Percentiles rank a stretch among this genome's conserved stretches.
Conservation (phyloP, 1,140 invertebrate genomes). For the Gyrodactylus bullatarudis region DNA sequence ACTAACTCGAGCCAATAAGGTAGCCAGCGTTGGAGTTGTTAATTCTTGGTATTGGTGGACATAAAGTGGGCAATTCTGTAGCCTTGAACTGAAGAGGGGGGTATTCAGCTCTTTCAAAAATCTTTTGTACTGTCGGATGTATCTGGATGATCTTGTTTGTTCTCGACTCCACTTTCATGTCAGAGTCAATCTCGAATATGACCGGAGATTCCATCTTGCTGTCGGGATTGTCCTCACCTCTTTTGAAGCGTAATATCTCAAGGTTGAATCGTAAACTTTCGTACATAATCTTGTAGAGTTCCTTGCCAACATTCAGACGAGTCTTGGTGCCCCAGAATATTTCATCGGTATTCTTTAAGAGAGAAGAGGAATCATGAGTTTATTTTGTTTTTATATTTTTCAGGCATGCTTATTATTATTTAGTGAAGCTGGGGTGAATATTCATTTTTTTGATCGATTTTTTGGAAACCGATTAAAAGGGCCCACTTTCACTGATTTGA, state of each 20-base stretch:
- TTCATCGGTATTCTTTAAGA: background rate
- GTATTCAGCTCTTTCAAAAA: background rate
- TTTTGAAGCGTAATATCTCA: background rate
- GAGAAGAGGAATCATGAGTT: background rate
- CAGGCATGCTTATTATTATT: no score
- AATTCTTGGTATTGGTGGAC: background rate
- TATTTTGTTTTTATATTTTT: no score
- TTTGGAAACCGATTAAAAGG: no score
- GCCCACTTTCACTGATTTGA: no score
- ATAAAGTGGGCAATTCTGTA: background rate
- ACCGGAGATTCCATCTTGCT: background rate
- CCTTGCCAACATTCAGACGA: background rate
- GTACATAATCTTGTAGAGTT: background rate
- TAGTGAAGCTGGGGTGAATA: no score
- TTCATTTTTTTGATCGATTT: no score
- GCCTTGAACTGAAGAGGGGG: background rate
- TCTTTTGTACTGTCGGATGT: background rate
- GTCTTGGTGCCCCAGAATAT: background rate
- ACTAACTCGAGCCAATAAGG: background rate
- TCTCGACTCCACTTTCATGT: background rate
- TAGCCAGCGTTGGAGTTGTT: background rate
- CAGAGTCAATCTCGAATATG: background rate
- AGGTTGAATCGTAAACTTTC: background rate
- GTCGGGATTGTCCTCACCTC: background rate
- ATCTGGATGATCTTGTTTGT: background rate